Conservation (phyloP, 2,113 vertebrate genomes). For the Bothrops jararaca region DNA sequence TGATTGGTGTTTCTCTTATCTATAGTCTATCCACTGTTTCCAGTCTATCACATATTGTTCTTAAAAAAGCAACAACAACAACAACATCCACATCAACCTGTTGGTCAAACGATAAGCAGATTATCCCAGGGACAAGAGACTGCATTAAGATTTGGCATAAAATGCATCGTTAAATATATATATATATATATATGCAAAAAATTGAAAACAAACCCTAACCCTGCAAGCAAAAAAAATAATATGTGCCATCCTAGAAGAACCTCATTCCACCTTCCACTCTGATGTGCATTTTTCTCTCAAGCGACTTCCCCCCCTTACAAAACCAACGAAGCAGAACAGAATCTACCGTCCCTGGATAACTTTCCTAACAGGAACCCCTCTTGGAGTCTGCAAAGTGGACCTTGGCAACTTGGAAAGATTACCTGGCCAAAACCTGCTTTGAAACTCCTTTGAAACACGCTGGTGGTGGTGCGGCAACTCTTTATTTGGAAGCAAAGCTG, state of each 20-base stretch:
- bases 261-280: not conserved
- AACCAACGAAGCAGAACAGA: not conserved
- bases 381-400: not conserved
- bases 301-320: not conserved
- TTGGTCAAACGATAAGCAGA: not conserved
- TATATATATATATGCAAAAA: too few species aligned
- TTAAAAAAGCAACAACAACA: too few species aligned
- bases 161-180: not conserved
- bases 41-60: too few species aligned
- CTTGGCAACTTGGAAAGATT: not conserved
- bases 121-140: not conserved
- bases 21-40: too few species aligned
- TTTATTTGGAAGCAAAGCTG: not conserved
- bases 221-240: not conserved
- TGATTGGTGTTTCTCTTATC: too few species aligned
- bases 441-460: not conserved
- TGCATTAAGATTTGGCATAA: not conserved
- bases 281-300: not conserved
- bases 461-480: not conserved
- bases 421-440: not conserved
- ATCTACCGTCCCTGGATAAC: not conserved
- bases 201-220: not conserved
- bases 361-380: not conserved
- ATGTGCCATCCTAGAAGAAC: not conserved
- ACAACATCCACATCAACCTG: not conserved